A percentile compares a stretch with the other conserved stretches of the same genome.
These are phyloP conservation scores for Heliothis virescens DNA, from an alignment of 1,140 invertebrate genomes.

Conservation along the genomic window DNA sequence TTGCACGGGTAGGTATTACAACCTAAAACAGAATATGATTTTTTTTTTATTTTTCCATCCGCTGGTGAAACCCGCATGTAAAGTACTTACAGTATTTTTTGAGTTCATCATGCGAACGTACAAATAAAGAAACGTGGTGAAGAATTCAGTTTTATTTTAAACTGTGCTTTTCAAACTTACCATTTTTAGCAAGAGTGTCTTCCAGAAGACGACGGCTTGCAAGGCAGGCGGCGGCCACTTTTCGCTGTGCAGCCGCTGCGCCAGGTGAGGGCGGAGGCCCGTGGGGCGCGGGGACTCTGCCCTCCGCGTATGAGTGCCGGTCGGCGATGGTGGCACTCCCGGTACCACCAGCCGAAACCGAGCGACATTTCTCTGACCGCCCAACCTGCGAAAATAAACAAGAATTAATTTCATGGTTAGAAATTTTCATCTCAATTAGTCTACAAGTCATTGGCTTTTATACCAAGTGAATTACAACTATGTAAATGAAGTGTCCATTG, in stretches of 20 bases:
- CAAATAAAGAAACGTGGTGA: neutral
- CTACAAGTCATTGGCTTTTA: too few species aligned
- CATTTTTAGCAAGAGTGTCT: constrained; percentile 90
- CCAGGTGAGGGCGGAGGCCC: constrained; percentile 83
- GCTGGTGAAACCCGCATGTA: neutral
- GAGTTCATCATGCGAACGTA: neutral
- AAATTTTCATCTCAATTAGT: neutral
- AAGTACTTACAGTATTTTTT: neutral
- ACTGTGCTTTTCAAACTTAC: constrained; percentile 69
- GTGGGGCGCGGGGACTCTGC: constrained; percentile 76
- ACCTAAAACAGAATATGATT: too few species aligned
- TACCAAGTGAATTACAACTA: neutral
- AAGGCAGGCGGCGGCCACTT: constrained; percentile 76
- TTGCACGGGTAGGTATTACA: too few species aligned
- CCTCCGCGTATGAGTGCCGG: constrained; percentile 71
- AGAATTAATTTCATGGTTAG: neutral
- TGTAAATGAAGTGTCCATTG: neutral
- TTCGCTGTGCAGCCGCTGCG: constrained; percentile 72
- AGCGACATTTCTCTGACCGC: constrained; percentile 76
- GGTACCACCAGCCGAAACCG: constrained; percentile 74
- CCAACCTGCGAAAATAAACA: constrained; percentile 73
- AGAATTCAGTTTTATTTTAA: neutral
- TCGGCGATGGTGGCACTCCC: constrained; percentile 58
- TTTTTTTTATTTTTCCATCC: too few species aligned
- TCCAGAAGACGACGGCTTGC: constrained; percentile 90